Evolutionary conservation across 2,888 invertebrate species (phyloP).

Genomic region (Yponomeuta plumbellus): DNA sequence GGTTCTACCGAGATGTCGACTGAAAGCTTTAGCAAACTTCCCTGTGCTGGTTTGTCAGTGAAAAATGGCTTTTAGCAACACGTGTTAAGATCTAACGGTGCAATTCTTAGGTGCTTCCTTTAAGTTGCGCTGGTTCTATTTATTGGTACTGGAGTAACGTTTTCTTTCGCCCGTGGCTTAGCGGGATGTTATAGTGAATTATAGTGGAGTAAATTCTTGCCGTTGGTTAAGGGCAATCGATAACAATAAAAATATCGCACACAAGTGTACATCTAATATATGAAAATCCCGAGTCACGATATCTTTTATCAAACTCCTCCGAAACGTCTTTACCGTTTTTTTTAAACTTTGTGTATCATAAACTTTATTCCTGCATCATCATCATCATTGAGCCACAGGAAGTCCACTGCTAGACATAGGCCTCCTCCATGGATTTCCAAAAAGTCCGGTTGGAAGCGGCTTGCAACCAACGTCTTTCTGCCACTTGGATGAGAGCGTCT

Average conservation of each 20-base stretch:
- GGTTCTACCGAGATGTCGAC: background rate
- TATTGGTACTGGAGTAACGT: background rate
- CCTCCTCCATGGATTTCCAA: no score
- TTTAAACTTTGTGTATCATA: no score
- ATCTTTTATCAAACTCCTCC: no score
- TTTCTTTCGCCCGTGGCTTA: background rate
- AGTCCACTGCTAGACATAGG: no score
- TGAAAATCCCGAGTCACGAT: no score
- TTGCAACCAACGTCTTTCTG: no score
- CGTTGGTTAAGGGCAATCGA: background rate
- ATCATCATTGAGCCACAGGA: no score
- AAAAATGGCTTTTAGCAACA: background rate
- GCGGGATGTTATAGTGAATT: background rate
- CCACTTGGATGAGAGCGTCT: no score
- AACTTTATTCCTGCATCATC: no score
- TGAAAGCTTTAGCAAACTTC: background rate
- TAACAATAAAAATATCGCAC: background rate
- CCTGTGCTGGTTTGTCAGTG: background rate
- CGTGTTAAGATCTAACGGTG: background rate
- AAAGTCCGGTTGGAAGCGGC: no score
- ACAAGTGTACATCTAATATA: no score
- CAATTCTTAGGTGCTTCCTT: background rate
- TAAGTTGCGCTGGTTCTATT: background rate
- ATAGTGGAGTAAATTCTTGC: background rate
- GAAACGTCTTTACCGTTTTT: no score